Evolutionary conservation across 2,888 invertebrate species (phyloP), one percentile per base, ranked within the genome.

Genomic region (Acanthoscelides obtectus): DNA sequence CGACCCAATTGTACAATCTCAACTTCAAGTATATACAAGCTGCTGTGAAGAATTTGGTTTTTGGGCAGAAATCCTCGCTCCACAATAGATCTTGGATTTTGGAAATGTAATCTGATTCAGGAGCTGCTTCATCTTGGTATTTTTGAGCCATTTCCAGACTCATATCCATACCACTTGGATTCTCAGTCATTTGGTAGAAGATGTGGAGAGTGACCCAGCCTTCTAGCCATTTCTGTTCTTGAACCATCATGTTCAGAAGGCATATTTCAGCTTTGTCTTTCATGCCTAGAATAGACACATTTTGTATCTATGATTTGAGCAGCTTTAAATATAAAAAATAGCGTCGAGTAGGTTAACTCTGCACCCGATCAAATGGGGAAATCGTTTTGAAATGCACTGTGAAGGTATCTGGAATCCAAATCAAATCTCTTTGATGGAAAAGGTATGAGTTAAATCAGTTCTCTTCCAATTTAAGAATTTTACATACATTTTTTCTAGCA

Each of bases 191-290:
- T 71, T 79, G 73, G 72, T 85, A 84, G 75, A 83, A 84, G 66
- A 84, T 66, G 70, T 83, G 82, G 8, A 85, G 75, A 6, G 81
- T 75, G 6, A 80, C 81, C 85, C 86, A 86, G 80, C 82, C 84
- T 80, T 84, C 83, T 2, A 81, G 67, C 83, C 84, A 86, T 64
- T 74, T 76, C 0, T 83, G 81, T 73, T 82, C 75, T 25, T 78
- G 75, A 0, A 81, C 74, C 64, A 83, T 74, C 22, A 84, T 72
- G 22, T 80, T 82, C 72, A 84, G 73, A 63, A 86, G 80, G 74
- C 83, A 83, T 0, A 81, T 83, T 79, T 86, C 85, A 0, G 84
- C 83, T 74, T 84, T 82, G 27, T 80, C 75, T 17, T 74, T 75
- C 45, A 12, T 45, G 17, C 45, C 45, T 45, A 12, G 17, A 12